phyloP scores from a whole-genome alignment of 2,113 vertebrate genomes.

The Antechinus flavipes region DNA sequence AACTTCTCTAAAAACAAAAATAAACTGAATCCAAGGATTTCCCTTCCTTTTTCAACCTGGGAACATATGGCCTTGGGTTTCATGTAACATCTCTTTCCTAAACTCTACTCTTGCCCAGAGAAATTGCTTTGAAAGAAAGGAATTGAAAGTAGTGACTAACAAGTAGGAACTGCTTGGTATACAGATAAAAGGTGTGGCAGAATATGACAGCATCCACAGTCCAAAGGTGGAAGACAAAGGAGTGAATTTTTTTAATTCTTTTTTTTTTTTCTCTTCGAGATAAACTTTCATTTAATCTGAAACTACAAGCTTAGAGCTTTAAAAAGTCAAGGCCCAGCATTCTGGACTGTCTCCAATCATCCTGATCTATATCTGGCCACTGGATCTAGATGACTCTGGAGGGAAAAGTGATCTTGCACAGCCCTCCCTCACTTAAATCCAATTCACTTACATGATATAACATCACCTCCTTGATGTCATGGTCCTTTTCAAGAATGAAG shows the following conservation, averaged over 20 bases:
- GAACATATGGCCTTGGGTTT: not conserved
- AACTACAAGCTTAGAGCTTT: not conserved
- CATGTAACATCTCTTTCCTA: not conserved
- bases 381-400: no score
- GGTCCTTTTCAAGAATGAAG: no score
- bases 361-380: no score
- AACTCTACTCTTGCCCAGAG: not conserved
- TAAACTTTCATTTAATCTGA: not conserved
- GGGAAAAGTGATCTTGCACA: no score
- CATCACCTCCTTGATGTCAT: no score
- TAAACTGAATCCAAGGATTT: not conserved
- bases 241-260: constrained; percentile 67
- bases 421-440: no score
- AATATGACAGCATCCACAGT: not conserved
- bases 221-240: constrained; percentile 50
- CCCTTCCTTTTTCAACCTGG: not conserved
- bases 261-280: not conserved
- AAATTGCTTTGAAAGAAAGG: not conserved
- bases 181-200: not conserved
- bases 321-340: no score
- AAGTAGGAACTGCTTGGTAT: not conserved
- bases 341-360: no score
- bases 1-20: not conserved
- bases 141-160: not conserved
- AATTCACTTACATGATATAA: no score